Percentiles rank a stretch among this genome's conserved stretches.
Conservation (phyloP, 1,140 invertebrate genomes). For the Harpegnathos saltator region DNA sequence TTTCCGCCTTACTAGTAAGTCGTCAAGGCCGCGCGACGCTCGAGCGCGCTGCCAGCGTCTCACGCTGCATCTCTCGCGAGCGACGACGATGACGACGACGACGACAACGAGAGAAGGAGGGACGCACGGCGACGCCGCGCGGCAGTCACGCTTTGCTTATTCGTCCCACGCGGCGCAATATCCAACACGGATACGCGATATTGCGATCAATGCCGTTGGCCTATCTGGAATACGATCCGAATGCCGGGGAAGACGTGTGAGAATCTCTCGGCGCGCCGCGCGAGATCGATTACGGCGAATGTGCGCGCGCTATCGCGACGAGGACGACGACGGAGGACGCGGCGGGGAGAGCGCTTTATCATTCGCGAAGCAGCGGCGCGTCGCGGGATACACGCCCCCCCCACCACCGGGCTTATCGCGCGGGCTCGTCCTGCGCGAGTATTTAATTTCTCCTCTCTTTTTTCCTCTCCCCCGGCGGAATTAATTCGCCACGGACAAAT, state of each 20-base stretch:
- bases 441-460: conserved; percentile 42
- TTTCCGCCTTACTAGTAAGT: too few species aligned
- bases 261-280: conserved; percentile 62
- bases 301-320: conserved; percentile 20
- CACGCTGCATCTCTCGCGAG: too few species aligned
- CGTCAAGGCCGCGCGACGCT: background rate
- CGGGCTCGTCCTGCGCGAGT: conserved; percentile 1
- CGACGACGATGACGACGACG: conserved; percentile 33
- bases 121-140: background rate
- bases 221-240: conserved; percentile 73
- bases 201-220: conserved; percentile 71
- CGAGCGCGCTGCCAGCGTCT: conserved; percentile 32
- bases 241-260: conserved; percentile 64
- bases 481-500: conserved; percentile 48
- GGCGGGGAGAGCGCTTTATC: conserved; percentile 40
- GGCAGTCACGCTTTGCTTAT: conserved; percentile 61
- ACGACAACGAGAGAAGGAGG: too few species aligned
- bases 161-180: conserved; percentile 69
- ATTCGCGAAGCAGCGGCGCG: conserved; percentile 8
- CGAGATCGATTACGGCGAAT: conserved; percentile 66
- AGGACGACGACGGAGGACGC: too few species aligned
- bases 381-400: conserved; percentile 2
- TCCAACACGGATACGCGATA: conserved; percentile 68
- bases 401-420: background rate
- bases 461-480: conserved; percentile 4